Percentiles rank a stretch among this genome's conserved stretches.
Conservation (phyloP, 2,797 vertebrate genomes). For the Melanotaenia nigrans region DNA sequence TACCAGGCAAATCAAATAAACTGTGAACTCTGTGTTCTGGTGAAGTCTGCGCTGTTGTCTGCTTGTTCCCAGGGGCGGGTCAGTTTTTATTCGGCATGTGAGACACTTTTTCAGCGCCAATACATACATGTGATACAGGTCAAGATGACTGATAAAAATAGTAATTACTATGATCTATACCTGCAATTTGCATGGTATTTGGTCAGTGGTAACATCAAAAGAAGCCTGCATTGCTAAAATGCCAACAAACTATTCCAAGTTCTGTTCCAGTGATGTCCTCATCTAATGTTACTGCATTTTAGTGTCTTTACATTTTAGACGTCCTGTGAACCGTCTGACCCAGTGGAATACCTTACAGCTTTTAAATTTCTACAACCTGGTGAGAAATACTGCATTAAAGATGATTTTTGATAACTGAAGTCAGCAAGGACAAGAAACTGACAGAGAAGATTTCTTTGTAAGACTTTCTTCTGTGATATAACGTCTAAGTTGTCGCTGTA, state of each 20-base stretch:
- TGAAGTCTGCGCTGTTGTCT: neutral
- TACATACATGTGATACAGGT: neutral
- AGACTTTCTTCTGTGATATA: neutral
- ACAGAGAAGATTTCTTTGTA: neutral
- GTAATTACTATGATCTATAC: neutral
- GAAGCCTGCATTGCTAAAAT: conserved; percentile 30
- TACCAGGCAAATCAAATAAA: no score
- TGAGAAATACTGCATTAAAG: neutral
- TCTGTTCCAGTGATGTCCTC: conserved; percentile 25
- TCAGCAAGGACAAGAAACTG: neutral
- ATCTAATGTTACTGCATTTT: conserved; percentile 53
- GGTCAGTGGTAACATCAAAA: conserved; percentile 8
- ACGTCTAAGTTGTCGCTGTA: conserved; percentile 1
- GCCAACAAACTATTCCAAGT: conserved; percentile 14
- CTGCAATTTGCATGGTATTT: neutral
- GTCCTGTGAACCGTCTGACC: conserved; percentile 13
- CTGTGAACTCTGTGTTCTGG: no score
- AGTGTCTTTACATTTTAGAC: conserved; percentile 33
- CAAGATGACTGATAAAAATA: neutral
- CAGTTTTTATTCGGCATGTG: neutral
- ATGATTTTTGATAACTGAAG: neutral
- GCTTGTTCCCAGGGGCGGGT: no score
- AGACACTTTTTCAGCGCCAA: neutral
- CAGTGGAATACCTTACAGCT: conserved; percentile 12
- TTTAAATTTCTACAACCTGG: conserved; percentile 2